Evolutionary conservation across 2,888 invertebrate genomes (phyloP).

Genomic region (Volucella bombylans): DNA sequence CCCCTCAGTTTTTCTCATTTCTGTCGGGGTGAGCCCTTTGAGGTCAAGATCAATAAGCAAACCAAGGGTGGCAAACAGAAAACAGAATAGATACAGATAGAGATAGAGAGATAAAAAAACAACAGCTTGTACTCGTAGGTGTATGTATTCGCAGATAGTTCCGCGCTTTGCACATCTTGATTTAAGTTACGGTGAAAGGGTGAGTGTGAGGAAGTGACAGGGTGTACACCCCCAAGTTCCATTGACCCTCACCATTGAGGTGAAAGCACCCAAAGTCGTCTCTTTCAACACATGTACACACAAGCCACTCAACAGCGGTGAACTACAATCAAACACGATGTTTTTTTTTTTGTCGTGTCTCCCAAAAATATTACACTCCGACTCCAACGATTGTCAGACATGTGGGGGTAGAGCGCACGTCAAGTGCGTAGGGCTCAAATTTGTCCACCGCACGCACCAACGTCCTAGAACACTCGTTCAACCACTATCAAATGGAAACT

Average conservation of each 20-base stretch:
- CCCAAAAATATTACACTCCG: neutral
- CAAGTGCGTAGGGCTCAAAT: conserved; percentile 28
- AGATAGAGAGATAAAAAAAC: neutral
- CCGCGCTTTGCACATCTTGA: conserved; percentile 9
- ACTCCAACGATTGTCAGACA: neutral
- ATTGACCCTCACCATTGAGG: conserved; percentile 62
- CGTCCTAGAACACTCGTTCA: conserved; percentile 15
- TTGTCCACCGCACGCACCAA: conserved; percentile 8
- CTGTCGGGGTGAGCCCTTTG: neutral
- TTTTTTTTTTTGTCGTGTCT: neutral
- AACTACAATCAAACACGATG: neutral
- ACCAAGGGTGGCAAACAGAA: neutral
- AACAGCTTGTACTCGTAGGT: neutral
- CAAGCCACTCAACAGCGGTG: neutral
- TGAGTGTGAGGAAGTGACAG: neutral
- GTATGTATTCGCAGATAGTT: neutral
- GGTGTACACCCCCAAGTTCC: conserved; percentile 41
- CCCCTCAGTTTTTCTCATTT: neutral
- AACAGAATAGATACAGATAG: neutral
- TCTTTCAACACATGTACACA: conserved; percentile 1
- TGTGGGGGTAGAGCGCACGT: conserved; percentile 10
- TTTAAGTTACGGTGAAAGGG: too few relatives aligned
- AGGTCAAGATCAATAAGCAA: conserved; percentile 63
- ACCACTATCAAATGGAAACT: neutral
- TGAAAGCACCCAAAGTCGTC: conserved; percentile 59